Evolutionary conservation across 2,888 invertebrate genomes (phyloP).

Genomic region (Anoplius nigerrimus): DNA sequence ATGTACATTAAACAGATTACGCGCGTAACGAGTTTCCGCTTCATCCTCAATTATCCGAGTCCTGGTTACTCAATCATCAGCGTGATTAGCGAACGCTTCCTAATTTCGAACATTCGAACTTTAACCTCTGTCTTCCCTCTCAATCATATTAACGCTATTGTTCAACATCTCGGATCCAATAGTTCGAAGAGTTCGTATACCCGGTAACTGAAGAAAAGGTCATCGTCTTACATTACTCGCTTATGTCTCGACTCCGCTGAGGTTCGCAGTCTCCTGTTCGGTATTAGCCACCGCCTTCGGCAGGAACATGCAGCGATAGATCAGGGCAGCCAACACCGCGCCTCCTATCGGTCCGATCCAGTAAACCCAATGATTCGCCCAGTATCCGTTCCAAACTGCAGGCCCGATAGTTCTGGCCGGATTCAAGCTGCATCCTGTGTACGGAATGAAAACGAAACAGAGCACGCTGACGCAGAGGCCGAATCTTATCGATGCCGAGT

Average conservation of each 20-base stretch:
- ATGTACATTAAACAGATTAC: too few relatives aligned
- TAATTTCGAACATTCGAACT: too few relatives aligned
- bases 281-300: background rate
- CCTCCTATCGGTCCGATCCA: conserved; percentile 81
- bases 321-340: conserved; percentile 71
- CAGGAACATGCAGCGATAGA: conserved; percentile 70
- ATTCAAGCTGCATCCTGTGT: conserved; percentile 85
- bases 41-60: too few relatives aligned
- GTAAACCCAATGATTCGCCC: conserved; percentile 83
- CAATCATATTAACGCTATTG: too few relatives aligned
- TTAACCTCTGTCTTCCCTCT: too few relatives aligned
- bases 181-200: too few relatives aligned
- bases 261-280: conserved; percentile 5
- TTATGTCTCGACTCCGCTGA: conserved; percentile 30
- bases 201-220: too few relatives aligned
- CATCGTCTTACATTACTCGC: conserved; percentile 6
- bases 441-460: conserved; percentile 81
- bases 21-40: too few relatives aligned
- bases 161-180: too few relatives aligned
- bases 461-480: conserved; percentile 82
- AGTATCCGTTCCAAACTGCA: conserved; percentile 82
- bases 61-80: too few relatives aligned
- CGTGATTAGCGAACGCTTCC: too few relatives aligned
- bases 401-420: conserved; percentile 84
- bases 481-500: conserved; percentile 80